Conservation (phyloP, 2,888 invertebrate species). For the Penaeus monodon region DNA sequence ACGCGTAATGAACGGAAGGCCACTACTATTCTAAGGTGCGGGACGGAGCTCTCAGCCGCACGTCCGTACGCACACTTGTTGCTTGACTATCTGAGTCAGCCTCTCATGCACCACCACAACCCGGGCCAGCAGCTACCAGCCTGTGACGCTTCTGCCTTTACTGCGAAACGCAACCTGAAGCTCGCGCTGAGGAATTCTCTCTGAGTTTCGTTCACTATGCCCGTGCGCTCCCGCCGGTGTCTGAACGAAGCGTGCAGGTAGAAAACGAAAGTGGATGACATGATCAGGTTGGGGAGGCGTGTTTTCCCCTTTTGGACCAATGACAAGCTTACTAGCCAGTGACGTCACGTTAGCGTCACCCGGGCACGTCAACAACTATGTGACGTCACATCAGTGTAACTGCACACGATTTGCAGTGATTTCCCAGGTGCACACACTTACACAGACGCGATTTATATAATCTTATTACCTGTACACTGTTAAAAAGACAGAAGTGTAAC, state of each 20-base stretch:
- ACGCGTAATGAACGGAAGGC: too few relatives aligned
- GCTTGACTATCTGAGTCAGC: constrained; percentile 56
- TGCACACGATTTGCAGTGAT: too few relatives aligned
- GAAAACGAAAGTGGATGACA: constrained; percentile 31
- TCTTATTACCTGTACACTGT: too few relatives aligned
- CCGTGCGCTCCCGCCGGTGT: constrained; percentile 6
- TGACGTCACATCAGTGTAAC: constrained; percentile 41
- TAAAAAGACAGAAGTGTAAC: too few relatives aligned
- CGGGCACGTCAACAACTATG: constrained; percentile 42
- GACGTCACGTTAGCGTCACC: constrained; percentile 52
- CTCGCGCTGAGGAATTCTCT: constrained; percentile 27
- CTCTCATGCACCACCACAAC: constrained; percentile 30
- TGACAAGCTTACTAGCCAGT: constrained; percentile 14
- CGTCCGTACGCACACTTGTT: constrained; percentile 56
- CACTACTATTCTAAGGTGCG: background rate
- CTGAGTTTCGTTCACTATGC: constrained; percentile 39
- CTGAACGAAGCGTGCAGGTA: constrained; percentile 36
- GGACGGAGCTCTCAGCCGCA: constrained; percentile 6
- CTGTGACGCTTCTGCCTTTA: constrained; percentile 41
- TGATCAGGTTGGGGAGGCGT: constrained; percentile 31
- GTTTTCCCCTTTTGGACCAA: constrained; percentile 36
- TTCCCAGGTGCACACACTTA: too few relatives aligned
- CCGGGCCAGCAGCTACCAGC: constrained; percentile 32
- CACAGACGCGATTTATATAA: too few relatives aligned
- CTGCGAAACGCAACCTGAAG: constrained; percentile 39